Conservation (phyloP, 2,113 vertebrate genomes). For the Geococcyx californianus region DNA sequence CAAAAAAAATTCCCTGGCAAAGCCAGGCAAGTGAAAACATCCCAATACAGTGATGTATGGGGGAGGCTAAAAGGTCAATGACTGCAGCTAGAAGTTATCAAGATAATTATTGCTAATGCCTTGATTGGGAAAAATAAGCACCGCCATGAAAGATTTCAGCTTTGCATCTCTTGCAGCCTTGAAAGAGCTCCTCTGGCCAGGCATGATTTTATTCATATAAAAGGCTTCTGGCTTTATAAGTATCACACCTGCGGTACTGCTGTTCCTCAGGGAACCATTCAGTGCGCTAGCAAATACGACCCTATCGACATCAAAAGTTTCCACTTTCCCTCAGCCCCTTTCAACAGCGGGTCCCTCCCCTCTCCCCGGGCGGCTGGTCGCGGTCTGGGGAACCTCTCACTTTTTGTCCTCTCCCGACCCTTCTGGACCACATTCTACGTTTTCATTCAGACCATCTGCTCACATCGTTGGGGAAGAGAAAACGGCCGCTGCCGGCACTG, state of each 20-base stretch:
- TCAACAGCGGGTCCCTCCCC: slow-evolving; percentile 72
- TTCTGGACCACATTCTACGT: slow-evolving; percentile 86
- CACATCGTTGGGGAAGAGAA: slow-evolving; percentile 77
- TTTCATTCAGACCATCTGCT: slow-evolving; percentile 95
- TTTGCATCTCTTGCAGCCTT: background rate
- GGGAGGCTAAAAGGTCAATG: slow-evolving; percentile 22
- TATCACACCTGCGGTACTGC: slow-evolving; percentile 70
- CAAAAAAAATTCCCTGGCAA: background rate
- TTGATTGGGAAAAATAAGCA: background rate
- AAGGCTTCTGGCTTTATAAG: slow-evolving; percentile 69
- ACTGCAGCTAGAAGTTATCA: background rate
- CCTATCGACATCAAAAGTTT: slow-evolving; percentile 73
- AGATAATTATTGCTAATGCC: background rate
- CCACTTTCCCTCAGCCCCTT: slow-evolving; percentile 71
- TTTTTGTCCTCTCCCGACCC: slow-evolving; percentile 91
- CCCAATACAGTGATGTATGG: background rate
- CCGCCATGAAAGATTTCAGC: background rate
- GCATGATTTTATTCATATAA: slow-evolving; percentile 54
- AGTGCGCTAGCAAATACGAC: slow-evolving; percentile 10
- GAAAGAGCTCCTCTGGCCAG: background rate
- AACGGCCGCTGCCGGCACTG: background rate
- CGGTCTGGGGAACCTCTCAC: slow-evolving; percentile 88
- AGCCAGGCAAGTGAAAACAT: background rate
- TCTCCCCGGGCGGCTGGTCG: slow-evolving; percentile 83
- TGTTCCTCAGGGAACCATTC: background rate